These are phyloP conservation scores for Psilanteris sp. DNA, from an alignment of 1,140 invertebrate genomes.

Conservation along the genomic window DNA sequence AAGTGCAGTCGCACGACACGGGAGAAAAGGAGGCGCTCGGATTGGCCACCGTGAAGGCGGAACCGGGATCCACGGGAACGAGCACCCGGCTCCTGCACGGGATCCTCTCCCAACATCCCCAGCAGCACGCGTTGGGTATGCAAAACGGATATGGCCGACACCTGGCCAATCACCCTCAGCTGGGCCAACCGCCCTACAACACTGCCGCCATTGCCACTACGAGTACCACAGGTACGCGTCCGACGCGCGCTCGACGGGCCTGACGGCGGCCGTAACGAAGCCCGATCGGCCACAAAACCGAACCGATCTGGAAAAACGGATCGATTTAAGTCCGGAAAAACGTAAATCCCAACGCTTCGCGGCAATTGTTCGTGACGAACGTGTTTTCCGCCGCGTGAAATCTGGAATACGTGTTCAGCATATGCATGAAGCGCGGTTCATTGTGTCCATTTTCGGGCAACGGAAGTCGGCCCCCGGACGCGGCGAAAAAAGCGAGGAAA, in stretches of 20 bases:
- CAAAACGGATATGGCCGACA: constrained; percentile 77
- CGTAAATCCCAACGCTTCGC: too few species aligned
- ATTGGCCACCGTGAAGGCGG: constrained; percentile 75
- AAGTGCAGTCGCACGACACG: constrained; percentile 75
- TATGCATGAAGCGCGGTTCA: too few species aligned
- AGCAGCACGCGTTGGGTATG: constrained; percentile 72
- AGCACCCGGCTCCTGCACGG: constrained; percentile 81
- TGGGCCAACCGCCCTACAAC: constrained; percentile 76
- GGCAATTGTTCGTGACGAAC: too few species aligned
- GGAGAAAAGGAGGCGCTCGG: constrained; percentile 74
- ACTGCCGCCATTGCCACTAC: constrained; percentile 77
- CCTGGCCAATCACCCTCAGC: constrained; percentile 73
- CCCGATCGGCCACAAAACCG: background rate
- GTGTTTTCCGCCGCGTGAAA: too few species aligned
- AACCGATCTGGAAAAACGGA: too few species aligned
- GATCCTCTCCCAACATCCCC: constrained; percentile 82
- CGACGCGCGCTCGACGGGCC: too few species aligned
- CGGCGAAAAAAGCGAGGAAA: too few species aligned
- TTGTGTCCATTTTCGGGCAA: too few species aligned
- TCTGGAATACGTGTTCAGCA: too few species aligned
- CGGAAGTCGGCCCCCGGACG: too few species aligned
- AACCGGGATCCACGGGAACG: constrained; percentile 75
- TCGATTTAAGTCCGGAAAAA: too few species aligned
- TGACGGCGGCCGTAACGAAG: too few species aligned
- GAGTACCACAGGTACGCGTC: constrained; percentile 78